Base-by-base conservation (phyloP, 2,797 vertebrate species). In the Chloroceryle amazona region DNA sequence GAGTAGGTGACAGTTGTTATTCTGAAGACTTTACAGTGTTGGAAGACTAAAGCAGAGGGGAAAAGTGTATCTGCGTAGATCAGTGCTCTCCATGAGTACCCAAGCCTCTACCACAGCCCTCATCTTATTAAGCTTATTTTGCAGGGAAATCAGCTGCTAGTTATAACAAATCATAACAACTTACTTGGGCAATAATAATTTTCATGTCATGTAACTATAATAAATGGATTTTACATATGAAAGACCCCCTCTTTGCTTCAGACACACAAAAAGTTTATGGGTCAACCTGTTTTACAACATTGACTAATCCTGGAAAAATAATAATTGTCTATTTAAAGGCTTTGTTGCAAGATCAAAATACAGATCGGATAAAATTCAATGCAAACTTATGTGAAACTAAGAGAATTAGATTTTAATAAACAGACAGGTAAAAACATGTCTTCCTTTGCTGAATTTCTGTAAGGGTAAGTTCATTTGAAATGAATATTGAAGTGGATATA, bases 301-400 rank as follows among this genome's bases (percentile, higher is more conserved):
- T 22, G 26, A 42, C 25, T 60, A 55, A 80, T 28, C 4, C 11
- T 22, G 26, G 33, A 8, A 41, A 35, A 47, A 61, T 41, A 66
- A 57, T 33, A 0, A 31, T 68, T 54, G 25, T 3, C 4, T 16
- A 1, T 39, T 37, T 35, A 65, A 74, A 42, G 11, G 3, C 0
- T 66, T 80, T 82, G 37, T 80, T 81, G 20, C 28, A 70, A 79
- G 15, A 47, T 55, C 28, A 79, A 58, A 79, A 67, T 47, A 42
- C 2, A 76, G 44, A 54, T 23, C 26, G 12, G 12, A 79, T 28
- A 75, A 88, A 93, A 81, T 61, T 62, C 4, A 73, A 33, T 11
- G 44, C 28, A 70, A 86, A 63, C 76, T 71, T 75, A 84, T 41
- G 21, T 76, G 67, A 87, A 82, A 79, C 35, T 44, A 37, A 28